Evolutionary conservation across 2,888 invertebrate species (phyloP).

Genomic region (Hirtodrosophila cameraria): DNA sequence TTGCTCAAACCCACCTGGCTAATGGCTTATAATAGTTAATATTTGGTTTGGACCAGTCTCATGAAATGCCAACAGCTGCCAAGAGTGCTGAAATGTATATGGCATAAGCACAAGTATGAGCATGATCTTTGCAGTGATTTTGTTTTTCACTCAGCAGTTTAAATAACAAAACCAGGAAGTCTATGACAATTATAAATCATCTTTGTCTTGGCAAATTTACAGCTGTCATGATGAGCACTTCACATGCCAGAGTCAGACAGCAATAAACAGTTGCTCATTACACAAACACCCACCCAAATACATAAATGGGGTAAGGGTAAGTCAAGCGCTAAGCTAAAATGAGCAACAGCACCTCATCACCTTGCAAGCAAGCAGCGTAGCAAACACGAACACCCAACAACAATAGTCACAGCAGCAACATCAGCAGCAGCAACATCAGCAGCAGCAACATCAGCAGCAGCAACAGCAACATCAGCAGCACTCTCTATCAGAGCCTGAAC

Average conservation of each 20-base stretch:
- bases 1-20: too few species aligned
- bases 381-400: constrained; percentile 45
- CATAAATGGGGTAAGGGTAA: constrained; percentile 52
- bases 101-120: constrained; percentile 38
- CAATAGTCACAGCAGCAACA: constrained; percentile 15
- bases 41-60: constrained; percentile 45
- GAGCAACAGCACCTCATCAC: constrained; percentile 50
- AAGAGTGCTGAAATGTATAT: constrained; percentile 47
- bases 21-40: constrained; percentile 5
- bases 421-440: constrained; percentile 19
- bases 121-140: constrained; percentile 37
- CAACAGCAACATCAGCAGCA: constrained; percentile 20
- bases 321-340: constrained; percentile 46
- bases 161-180: constrained; percentile 70
- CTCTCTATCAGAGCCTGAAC: constrained; percentile 18
- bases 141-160: constrained; percentile 50
- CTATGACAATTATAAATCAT: constrained; percentile 77
- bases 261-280: constrained; percentile 71
- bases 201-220: constrained; percentile 64
- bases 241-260: constrained; percentile 63
- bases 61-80: constrained; percentile 37
- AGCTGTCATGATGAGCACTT: constrained; percentile 71
- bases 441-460: constrained; percentile 23
- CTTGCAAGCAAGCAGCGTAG: constrained; percentile 45
- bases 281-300: constrained; percentile 68